Evolutionary conservation across 2,797 vertebrate species (phyloP), one percentile per base, ranked within the genome.

Genomic region (Protonibea diacanthus): DNA sequence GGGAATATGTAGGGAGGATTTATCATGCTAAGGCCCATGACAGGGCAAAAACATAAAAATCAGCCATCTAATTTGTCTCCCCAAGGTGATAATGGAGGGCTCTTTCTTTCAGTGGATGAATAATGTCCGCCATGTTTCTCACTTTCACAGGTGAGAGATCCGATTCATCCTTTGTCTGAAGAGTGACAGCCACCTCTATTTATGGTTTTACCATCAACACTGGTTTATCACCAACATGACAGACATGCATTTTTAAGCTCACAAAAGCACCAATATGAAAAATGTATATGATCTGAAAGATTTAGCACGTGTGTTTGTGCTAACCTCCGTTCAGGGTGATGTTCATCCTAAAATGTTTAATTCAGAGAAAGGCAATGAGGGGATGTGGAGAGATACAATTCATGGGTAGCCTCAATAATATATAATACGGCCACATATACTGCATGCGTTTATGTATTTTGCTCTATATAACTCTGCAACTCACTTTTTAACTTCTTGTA

Each of bases 1-100:
- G 86, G 69, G 82, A 82, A 89, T 90, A 87, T 83, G 88, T 72
- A 62, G 74, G 66, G 82, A 72, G 81, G 77, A 93, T 93, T 92
- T 83, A 94, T 95, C 92, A 92, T 64, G 70, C 68, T 78, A 78
- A 91, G 89, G 71, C 85, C 80, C 81, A 64, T 90, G 91, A 93
- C 88, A 86, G 83, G 86, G 71, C 76, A 90, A 89, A 93, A 93
- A 92, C 90, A 92, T 93, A 93, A 95, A 94, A 94, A 95, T 91
- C 83, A 89, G 90, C 55, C 80, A 88, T 86, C 84, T 89, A 92
- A 95, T 94, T 90, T 85, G 82, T 94, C 92, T 93, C 88, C 87
- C 87, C 85, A 91, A 94, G 91, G 92, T 94, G 90, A 94, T 87
- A 89, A 71, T 72, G 25, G 59, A 83, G 71, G 72, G 80, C 65